Evolutionary conservation across 2,113 vertebrate species (phyloP), one percentile per base, ranked within the genome.

Genomic region (Pteropus alecto): DNA sequence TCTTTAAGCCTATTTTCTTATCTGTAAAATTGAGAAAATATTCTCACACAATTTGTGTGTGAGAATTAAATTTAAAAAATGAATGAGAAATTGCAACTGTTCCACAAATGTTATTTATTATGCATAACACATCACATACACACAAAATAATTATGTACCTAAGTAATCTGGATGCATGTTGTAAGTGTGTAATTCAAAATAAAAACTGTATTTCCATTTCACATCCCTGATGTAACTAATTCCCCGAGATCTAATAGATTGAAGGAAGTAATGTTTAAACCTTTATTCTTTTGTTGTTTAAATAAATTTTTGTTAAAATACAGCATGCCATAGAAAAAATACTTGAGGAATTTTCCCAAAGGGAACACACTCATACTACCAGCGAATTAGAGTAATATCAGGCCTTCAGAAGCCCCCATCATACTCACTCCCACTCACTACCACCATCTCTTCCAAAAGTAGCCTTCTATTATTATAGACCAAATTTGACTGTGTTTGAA

Each of bases 51-150:
- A 70, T 84, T 79, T 95, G 71, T 65, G 28, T n/a, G 38, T 67
- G 41, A 81, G 21, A 46, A 95, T 82, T 85, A 91, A 95, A 35
- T 61, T 61, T 82, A 88, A 68, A 60, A 91, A 97, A 78, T 30
- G 60, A 63, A 67, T 82, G 28, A 54, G 48, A 91, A 87, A 81
- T 46, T 84, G 10, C 9, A 60, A 67, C 18, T 51, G 7, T 60
- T 85, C 10, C 60, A 84, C 35, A 65, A 82, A 51, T 46, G 16
- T 30, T 81, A 87, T 60, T 84, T 85, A 88, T 43, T 68, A 85
- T 74, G 35, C 12, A 79, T 78, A 63, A 60, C 4, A 38, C 30
- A 67, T 74, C 22, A 43, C 35, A 35, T 3, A 63, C 28, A 84
- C 22, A 41, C n/a, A 77, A 71, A 83, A 92, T 82, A 82, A 76